Conservation (phyloP, 1,140 invertebrate species). For the Phocides pigmalion region DNA sequence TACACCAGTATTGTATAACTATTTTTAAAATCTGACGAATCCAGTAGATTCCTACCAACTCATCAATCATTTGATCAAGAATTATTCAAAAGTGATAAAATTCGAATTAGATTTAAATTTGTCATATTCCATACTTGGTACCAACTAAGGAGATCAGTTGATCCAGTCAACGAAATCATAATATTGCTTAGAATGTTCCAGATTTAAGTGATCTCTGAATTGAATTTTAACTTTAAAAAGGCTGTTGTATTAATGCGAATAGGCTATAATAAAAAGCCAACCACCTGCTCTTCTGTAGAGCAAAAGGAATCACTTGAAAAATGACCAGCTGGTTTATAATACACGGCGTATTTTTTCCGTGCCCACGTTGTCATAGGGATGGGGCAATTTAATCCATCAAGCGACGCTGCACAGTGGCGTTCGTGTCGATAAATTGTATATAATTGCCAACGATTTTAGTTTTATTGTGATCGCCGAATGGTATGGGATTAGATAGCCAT, state of each 20-base stretch:
- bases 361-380: conserved; percentile 83
- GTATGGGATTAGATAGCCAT: conserved; percentile 60
- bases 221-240: background rate
- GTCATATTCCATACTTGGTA: too few species aligned
- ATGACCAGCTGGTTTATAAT: conserved; percentile 84
- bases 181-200: background rate
- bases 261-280: conserved; percentile 52
- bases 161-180: background rate
- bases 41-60: too few species aligned
- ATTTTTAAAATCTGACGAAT: too few species aligned
- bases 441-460: conserved; percentile 75
- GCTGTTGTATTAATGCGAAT: background rate
- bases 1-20: too few species aligned
- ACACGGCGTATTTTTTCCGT: conserved; percentile 81
- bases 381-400: conserved; percentile 85
- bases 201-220: background rate
- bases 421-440: conserved; percentile 78
- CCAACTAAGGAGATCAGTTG: too few species aligned
- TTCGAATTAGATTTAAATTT: background rate
- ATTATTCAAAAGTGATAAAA: too few species aligned
- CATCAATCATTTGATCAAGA: too few species aligned
- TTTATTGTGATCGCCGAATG: conserved; percentile 70
- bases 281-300: conserved; percentile 69
- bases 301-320: conserved; percentile 84
- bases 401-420: conserved; percentile 65